phyloP scores from a whole-genome alignment of 2,113 vertebrate genomes.

The Progne subis region DNA sequence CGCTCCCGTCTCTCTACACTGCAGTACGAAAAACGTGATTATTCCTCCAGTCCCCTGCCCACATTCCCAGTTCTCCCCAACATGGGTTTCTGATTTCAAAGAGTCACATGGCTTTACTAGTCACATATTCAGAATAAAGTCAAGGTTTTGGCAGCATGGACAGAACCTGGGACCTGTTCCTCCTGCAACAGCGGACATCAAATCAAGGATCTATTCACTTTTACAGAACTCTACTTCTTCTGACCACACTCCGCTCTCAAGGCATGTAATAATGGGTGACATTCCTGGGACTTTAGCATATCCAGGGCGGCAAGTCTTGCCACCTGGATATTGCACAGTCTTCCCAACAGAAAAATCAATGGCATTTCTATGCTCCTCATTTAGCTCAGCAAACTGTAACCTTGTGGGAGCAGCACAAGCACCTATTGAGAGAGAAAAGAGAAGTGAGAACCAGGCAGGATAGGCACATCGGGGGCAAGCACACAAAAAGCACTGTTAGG shows the following conservation, averaged over 20 bases:
- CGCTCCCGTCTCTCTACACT: not conserved
- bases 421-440: slow-evolving; percentile 63
- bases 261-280: slow-evolving; percentile 46
- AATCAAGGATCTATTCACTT: slow-evolving; percentile 70
- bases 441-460: not conserved
- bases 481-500: not conserved
- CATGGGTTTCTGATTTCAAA: not conserved
- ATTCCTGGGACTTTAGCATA: not conserved
- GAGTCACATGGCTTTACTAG: slow-evolving; percentile 60
- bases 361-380: not conserved
- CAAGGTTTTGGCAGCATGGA: not conserved
- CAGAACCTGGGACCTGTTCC: slow-evolving; percentile 22
- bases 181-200: not conserved
- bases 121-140: not conserved
- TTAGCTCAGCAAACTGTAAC: slow-evolving; percentile 62
- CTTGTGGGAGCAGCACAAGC: slow-evolving; percentile 48
- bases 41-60: not conserved
- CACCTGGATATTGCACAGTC: slow-evolving; percentile 32
- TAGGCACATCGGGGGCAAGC: fast-evolving
- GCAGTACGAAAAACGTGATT: not conserved
- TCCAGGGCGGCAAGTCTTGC: slow-evolving; percentile 53
- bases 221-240: slow-evolving; percentile 59
- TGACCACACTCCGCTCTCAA: slow-evolving; percentile 62
- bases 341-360: slow-evolving; percentile 66
- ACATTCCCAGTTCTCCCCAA: not conserved